Evolutionary conservation across 2,113 vertebrate genomes (phyloP), one percentile per base, ranked within the genome.

Genomic region (Erpornis zantholeuca): DNA sequence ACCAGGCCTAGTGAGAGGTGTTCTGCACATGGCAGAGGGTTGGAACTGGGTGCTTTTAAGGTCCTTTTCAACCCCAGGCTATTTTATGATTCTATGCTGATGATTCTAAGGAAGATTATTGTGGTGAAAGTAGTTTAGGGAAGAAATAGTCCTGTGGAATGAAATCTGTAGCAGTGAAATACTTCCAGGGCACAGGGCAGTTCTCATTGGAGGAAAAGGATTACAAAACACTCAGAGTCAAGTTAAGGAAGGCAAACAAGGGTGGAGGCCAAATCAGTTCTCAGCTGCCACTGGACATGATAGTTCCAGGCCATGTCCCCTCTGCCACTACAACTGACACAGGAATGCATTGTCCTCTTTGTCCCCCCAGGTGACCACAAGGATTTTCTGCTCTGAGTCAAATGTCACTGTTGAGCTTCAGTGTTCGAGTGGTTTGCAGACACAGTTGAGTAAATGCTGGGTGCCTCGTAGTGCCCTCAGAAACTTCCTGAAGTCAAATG

Each of bases 401-500:
- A 64, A 87, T 5, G 38, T 33, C 85, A 61, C 1, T 0, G 5
- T n/a, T 45, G 65, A 73, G 35, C 50, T 71, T 44, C 63, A 59
- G 64, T 21, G 66, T 65, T 31, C 2, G 3, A 76, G 60, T 31
- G 45, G 54, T 70, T 93, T 94, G 54, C 57, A 84, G 66, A 61
- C 65, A 47, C 10, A 25, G 57, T 11, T 53, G 29, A 49, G 53
- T 29, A 69, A 77, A 45, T 47, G 59, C 47, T 80, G 70, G 69
- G 64, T 5, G 35, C 53, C 45, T 91, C 2, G 0, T 38, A 54
- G 27, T 78, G 63, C 77, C 65, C 78, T 94, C 82, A 83, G 84
- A 86, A 91, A 61, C 88, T 92, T 96, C 86, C 92, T 90, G 86
- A 93, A 94, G 80, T 77, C 52, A 90, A 92, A 81, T 25, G 70